These are phyloP conservation scores for Pseudopleuronectes americanus DNA, from an alignment of 2,797 vertebrate species.

Conservation along the genomic window DNA sequence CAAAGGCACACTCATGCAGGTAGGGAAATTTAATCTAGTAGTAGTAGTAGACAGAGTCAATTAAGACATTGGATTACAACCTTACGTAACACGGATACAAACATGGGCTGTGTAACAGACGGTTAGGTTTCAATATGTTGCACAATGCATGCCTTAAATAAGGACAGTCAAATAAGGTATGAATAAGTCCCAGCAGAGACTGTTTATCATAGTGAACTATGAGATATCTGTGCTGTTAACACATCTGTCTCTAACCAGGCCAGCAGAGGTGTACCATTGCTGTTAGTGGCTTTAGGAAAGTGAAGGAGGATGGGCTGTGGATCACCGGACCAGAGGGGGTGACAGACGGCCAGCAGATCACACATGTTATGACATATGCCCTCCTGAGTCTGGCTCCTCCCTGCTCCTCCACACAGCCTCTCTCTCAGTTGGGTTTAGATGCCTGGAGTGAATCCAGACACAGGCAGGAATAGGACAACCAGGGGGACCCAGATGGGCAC, in stretches of 20 bases:
- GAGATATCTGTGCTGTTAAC: conserved; percentile 6
- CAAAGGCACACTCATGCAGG: no score
- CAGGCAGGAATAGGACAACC: conserved; percentile 30
- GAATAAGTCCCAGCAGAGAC: no score
- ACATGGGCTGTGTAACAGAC: background rate
- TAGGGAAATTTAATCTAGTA: no score
- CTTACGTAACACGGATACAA: conserved; percentile 26
- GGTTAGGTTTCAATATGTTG: background rate
- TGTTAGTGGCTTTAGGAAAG: conserved; percentile 13
- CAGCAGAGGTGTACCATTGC: conserved; percentile 26
- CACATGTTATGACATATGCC: conserved; percentile 77
- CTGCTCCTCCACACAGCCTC: conserved; percentile 38
- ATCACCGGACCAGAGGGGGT: conserved; percentile 50
- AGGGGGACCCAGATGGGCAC: conserved; percentile 29
- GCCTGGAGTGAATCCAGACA: conserved; percentile 60
- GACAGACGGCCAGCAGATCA: conserved; percentile 69
- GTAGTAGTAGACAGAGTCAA: background rate
- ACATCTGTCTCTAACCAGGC: conserved; percentile 3
- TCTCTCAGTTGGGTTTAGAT: conserved; percentile 32
- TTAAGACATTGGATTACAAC: conserved; percentile 19
- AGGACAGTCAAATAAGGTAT: no score
- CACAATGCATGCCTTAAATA: no score
- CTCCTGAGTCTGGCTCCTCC: conserved; percentile 47
- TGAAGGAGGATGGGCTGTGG: conserved; percentile 17
- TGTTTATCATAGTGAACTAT: background rate